These are phyloP conservation scores for Takifugu ocellatus DNA, from an alignment of 2,797 vertebrate genomes.

Conservation along the genomic window DNA sequence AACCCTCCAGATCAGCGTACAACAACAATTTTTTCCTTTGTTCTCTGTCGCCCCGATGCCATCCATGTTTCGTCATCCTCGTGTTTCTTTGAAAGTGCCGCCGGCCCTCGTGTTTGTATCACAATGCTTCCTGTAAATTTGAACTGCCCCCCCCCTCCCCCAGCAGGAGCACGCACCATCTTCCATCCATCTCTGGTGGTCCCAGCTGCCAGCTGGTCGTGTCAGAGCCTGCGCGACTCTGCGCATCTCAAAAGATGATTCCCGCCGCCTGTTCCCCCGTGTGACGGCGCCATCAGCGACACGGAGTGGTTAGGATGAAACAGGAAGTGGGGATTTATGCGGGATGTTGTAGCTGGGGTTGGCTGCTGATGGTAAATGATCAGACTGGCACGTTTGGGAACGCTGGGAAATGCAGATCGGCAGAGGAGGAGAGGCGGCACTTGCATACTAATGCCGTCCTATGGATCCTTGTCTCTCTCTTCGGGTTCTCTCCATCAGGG, in stretches of 20 bases:
- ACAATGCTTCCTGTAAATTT: conserved; percentile 40
- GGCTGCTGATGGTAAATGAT: conserved; percentile 25
- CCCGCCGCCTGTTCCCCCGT: conserved; percentile 30
- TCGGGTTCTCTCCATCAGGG: conserved; percentile 27
- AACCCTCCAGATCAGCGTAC: conserved; percentile 6
- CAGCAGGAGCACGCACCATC: conserved; percentile 20
- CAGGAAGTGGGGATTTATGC: conserved; percentile 37
- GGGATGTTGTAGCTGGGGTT: conserved; percentile 24
- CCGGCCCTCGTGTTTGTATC: conserved; percentile 34
- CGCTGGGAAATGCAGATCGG: conserved; percentile 34
- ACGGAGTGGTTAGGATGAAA: conserved; percentile 55
- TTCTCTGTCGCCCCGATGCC: conserved; percentile 18
- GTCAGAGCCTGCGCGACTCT: conserved; percentile 44
- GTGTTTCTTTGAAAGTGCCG: conserved; percentile 50
- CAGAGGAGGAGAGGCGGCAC: conserved; percentile 24
- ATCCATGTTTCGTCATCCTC: conserved; percentile 40
- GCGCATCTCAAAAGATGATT: conserved; percentile 39
- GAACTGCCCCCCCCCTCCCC: conserved; percentile 28
- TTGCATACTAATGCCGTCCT: conserved; percentile 56
- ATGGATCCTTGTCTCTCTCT: conserved; percentile 31
- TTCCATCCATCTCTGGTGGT: conserved; percentile 15
- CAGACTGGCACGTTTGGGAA: conserved; percentile 37
- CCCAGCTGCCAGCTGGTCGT: conserved; percentile 27
- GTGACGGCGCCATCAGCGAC: conserved; percentile 38
- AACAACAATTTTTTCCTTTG: conserved; percentile 32